Percentiles rank a stretch among this genome's conserved stretches.
Conservation (phyloP, 2,888 invertebrate genomes). For the Ctenicera cuprea region DNA sequence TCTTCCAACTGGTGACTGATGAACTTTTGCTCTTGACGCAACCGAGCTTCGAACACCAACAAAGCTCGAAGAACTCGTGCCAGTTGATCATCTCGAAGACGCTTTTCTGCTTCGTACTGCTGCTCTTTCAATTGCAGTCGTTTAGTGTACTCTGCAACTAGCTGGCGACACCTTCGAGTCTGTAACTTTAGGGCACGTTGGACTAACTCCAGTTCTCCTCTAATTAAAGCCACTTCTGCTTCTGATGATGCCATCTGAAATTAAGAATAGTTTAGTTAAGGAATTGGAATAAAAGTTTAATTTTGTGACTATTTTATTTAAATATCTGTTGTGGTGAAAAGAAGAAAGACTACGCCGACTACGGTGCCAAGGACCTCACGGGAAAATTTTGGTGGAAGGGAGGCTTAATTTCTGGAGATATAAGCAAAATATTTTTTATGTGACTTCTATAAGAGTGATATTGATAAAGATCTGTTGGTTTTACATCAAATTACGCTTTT, state of each 20-base stretch:
- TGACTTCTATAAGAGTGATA: no score
- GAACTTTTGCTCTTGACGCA: constrained; percentile 83
- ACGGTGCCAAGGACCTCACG: no score
- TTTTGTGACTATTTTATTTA: no score
- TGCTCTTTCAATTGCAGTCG: constrained; percentile 78
- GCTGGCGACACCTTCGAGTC: constrained; percentile 80
- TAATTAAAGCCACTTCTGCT: constrained; percentile 76
- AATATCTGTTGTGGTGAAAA: no score
- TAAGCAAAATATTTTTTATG: no score
- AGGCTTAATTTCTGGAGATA: no score
- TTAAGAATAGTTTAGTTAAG: no score
- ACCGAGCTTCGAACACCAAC: constrained; percentile 82
- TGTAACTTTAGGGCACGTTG: constrained; percentile 80
- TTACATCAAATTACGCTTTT: no score
- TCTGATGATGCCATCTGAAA: constrained; percentile 80
- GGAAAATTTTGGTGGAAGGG: no score
- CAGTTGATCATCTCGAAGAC: constrained; percentile 82
- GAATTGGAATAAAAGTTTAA: no score
- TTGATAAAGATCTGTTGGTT: no score
- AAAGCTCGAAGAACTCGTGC: constrained; percentile 82
- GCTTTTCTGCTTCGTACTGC: constrained; percentile 77
- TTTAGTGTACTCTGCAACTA: constrained; percentile 80
- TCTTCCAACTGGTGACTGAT: constrained; percentile 81
- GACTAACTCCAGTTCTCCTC: constrained; percentile 80
- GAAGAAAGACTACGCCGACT: no score